phyloP scores from a whole-genome alignment of 1,140 invertebrate genomes.

The Macrobrachium nipponense region DNA sequence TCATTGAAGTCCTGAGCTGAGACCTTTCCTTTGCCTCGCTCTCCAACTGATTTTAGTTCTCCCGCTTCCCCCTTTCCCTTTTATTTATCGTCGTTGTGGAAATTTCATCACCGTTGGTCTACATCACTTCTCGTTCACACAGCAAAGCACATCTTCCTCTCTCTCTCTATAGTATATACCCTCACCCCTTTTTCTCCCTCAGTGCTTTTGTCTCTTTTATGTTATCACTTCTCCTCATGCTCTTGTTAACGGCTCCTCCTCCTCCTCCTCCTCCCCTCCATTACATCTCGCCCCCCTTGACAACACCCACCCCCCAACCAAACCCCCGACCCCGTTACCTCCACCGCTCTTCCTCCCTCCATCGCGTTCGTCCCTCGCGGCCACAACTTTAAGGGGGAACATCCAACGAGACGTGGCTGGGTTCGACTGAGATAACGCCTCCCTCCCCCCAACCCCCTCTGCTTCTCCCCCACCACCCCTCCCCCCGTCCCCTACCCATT shows the following conservation, averaged over 20 bases:
- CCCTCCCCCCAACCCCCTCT: not conserved
- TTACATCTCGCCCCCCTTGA: not conserved
- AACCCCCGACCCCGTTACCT: not conserved
- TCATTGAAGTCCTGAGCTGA: not conserved
- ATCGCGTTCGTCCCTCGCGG: not conserved
- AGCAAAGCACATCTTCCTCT: not conserved
- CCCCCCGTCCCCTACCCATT: no score
- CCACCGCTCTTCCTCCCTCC: not conserved
- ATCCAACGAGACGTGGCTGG: no score
- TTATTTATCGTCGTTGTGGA: not conserved
- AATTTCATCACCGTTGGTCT: not conserved
- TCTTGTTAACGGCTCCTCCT: not conserved
- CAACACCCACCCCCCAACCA: not conserved
- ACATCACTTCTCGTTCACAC: not conserved
- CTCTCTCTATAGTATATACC: no score
- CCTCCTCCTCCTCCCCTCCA: not conserved
- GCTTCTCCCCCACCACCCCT: no score
- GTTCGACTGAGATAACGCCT: no score
- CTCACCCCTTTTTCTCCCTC: not conserved
- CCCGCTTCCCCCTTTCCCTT: not conserved
- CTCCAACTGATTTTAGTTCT: not conserved
- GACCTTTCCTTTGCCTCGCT: not conserved
- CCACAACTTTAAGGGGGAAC: no score
- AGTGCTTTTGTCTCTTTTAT: not conserved
- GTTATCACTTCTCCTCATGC: not conserved